phyloP scores from a whole-genome alignment of 1,140 invertebrate species.

The Drosophila ironensis region DNA sequence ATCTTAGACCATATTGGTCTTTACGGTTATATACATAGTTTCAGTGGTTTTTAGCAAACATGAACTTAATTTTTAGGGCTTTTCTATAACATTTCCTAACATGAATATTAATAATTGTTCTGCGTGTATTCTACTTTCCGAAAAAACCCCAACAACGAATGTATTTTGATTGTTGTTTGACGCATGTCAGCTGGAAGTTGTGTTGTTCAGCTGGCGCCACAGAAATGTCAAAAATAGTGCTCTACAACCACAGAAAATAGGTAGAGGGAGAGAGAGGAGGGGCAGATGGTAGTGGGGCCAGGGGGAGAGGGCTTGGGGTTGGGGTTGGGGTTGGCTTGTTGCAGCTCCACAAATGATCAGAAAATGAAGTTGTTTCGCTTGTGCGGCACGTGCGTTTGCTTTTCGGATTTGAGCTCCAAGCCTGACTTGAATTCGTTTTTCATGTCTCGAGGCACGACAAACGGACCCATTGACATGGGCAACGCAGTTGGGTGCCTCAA shows the following conservation, averaged over 20 bases:
- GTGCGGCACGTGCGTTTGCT: slow-evolving; percentile 78
- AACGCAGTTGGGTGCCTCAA: slow-evolving; percentile 48
- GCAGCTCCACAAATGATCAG: slow-evolving; percentile 59
- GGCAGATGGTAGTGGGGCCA: not conserved
- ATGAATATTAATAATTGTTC: not conserved
- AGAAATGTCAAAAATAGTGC: slow-evolving; percentile 79
- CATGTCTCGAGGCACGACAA: slow-evolving; percentile 47
- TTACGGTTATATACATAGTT: too few relatives aligned
- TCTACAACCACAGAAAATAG: slow-evolving; percentile 47
- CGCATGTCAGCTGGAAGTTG: slow-evolving; percentile 70
- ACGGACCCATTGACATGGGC: slow-evolving; percentile 50
- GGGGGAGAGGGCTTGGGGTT: not conserved
- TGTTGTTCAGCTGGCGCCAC: slow-evolving; percentile 63
- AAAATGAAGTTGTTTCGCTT: slow-evolving; percentile 77
- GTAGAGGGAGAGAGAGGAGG: too few relatives aligned
- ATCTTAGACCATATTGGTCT: too few relatives aligned
- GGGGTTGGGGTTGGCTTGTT: not conserved
- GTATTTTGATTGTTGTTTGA: slow-evolving; percentile 79
- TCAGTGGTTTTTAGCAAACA: too few relatives aligned
- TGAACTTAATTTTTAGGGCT: too few relatives aligned
- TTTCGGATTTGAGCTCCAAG: slow-evolving; percentile 45
- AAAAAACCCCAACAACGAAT: slow-evolving; percentile 39
- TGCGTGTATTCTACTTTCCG: not conserved
- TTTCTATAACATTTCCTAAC: too few relatives aligned
- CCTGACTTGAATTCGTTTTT: slow-evolving; percentile 45